A percentile compares a stretch with the other conserved stretches of the same genome.
These are phyloP conservation scores for Sipha flava DNA, from an alignment of 1,140 invertebrate species.

Conservation along the genomic window DNA sequence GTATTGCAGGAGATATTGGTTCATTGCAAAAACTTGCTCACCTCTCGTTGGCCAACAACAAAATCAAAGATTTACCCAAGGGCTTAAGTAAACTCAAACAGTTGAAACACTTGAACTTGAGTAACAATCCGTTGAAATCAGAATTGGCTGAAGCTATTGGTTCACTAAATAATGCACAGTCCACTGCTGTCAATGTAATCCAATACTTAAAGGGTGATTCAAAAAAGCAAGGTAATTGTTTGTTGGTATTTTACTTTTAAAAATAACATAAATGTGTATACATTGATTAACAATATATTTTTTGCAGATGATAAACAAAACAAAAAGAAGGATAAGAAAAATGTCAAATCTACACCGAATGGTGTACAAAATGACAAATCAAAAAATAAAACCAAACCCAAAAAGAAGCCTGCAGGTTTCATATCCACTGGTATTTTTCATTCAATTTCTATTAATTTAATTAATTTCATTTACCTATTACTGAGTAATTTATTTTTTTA, in stretches of 20 bases:
- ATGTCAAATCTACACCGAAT: not conserved
- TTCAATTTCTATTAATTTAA: not conserved
- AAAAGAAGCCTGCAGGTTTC: slow-evolving; percentile 17
- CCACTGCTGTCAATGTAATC: not conserved
- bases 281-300: not conserved
- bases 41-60: slow-evolving; percentile 12
- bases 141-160: not conserved
- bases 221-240: slow-evolving; percentile 11
- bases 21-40: not conserved
- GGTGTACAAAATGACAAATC: slow-evolving; percentile 13
- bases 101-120: slow-evolving; percentile 17
- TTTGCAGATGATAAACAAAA: not conserved
- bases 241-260: not conserved
- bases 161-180: slow-evolving; percentile 6
- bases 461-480: not conserved
- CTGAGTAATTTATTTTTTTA: not conserved
- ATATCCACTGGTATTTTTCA: not conserved
- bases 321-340: slow-evolving; percentile 22
- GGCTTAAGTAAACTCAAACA: slow-evolving; percentile 1
- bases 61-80: slow-evolving; percentile 21
- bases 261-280: no score
- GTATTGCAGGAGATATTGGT: slow-evolving; percentile 11
- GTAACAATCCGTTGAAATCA: slow-evolving; percentile 8
- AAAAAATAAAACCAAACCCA: not conserved
- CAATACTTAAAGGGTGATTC: slow-evolving; percentile 2